Conservation (phyloP, 2,888 invertebrate genomes). For the Eucera pruinosa region DNA sequence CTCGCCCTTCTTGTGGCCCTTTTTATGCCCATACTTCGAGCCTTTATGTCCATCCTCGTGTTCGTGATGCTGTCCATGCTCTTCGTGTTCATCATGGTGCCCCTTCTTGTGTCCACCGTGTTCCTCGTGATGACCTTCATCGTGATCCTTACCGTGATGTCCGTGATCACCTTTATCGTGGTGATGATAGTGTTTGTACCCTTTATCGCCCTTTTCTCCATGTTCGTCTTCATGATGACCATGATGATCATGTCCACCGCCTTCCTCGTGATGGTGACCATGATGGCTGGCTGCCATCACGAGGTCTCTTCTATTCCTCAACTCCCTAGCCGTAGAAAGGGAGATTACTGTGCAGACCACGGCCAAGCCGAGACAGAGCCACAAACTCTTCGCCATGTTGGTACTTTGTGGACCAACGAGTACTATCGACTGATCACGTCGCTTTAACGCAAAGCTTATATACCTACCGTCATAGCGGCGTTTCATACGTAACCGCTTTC, state of each 20-base stretch:
- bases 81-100: constrained; percentile 91
- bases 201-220: constrained; percentile 86
- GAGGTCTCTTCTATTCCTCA: constrained; percentile 67
- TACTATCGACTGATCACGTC: constrained; percentile 77
- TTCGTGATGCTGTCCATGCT: constrained; percentile 91
- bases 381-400: constrained; percentile 73
- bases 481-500: constrained; percentile 81
- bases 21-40: constrained; percentile 92
- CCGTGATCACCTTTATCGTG: constrained; percentile 89
- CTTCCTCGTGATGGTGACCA: constrained; percentile 74
- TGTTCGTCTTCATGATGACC: constrained; percentile 86
- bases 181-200: constrained; percentile 81
- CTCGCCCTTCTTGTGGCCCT: constrained; percentile 93
- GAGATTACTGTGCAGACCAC: constrained; percentile 71
- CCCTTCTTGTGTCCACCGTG: constrained; percentile 93
- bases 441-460: constrained; percentile 78
- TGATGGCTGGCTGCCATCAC: constrained; percentile 75
- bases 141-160: constrained; percentile 91
- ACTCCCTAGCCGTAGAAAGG: constrained; percentile 71
- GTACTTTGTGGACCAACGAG: constrained; percentile 68
- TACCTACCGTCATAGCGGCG: constrained; percentile 72
- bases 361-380: constrained; percentile 73
- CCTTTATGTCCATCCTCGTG: constrained; percentile 92
- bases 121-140: constrained; percentile 89
- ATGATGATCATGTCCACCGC: constrained; percentile 84